Evolutionary conservation across 2,113 vertebrate genomes (phyloP).

Genomic region (Macrotis lagotis): DNA sequence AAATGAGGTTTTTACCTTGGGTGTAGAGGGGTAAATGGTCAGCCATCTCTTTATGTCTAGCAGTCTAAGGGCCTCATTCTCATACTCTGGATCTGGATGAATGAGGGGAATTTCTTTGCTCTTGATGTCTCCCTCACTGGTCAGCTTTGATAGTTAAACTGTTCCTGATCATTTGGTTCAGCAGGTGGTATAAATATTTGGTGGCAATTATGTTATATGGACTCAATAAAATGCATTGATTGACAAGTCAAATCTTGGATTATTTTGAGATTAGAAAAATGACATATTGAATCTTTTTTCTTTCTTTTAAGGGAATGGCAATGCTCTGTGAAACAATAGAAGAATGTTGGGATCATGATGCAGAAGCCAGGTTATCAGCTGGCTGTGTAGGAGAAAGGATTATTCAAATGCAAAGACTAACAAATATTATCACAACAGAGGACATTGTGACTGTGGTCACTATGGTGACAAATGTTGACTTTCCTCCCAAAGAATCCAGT

Average conservation of each 20-base stretch:
- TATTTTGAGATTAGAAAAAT: not conserved
- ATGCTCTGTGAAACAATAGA: conserved; percentile 98
- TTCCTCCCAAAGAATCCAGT: conserved; percentile 99
- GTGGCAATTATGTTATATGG: not conserved
- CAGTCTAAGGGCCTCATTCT: not conserved
- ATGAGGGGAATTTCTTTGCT: not conserved
- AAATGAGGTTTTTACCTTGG: not conserved
- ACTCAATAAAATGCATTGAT: not conserved
- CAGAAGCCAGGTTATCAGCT: conserved; percentile 95
- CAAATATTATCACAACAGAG: conserved; percentile 94
- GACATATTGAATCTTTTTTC: not conserved
- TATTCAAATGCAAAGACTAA: conserved; percentile 96
- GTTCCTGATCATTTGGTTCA: not conserved
- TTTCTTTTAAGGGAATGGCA: conserved; percentile 90
- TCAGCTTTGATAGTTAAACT: not conserved
- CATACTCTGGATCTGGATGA: not conserved
- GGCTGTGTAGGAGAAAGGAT: conserved; percentile 98
- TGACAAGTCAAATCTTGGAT: not conserved
- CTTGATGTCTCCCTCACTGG: not conserved
- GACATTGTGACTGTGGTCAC: conserved; percentile 99
- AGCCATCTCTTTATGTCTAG: not conserved
- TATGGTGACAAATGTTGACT: conserved; percentile 99
- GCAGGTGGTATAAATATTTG: not conserved
- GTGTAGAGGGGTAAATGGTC: not conserved
- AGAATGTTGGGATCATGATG: conserved; percentile 99